Base-by-base conservation (phyloP, 2,888 invertebrate species). In the Julus scandinavius region DNA sequence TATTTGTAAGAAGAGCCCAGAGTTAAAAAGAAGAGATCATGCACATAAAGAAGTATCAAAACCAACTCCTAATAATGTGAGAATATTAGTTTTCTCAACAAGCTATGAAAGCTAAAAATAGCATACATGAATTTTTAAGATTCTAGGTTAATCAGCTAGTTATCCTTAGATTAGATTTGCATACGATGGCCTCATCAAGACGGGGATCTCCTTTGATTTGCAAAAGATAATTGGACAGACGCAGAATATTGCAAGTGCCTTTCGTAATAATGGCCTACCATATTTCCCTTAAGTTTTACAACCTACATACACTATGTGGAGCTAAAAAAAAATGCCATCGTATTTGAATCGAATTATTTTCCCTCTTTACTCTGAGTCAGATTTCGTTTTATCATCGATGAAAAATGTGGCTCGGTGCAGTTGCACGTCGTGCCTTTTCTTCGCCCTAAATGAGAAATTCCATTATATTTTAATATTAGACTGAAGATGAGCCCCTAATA, bases 361-460 rank as follows among this genome's bases (percentile, higher is more conserved):
- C 72, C 72, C 72, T 72, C 72, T 72, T 72, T 72, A 20, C 72
- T 29, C 29, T 20, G 6, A 72, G 72, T 72, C 72, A 72, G 72
- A 72, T 72, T 72, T 72, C 72, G 72, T 72, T 72, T 72, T 72
- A 72, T 72, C 72, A 72, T 72, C 29, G 72, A 72, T 72, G 72
- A 72, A 72, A 72, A 72, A 72, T 72, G 72, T 20, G 72, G 7
- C 72, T 72, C 72, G 20, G 72, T 72, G 72, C 72, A 72, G 72
- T 72, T 72, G 72, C 29, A 29, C 72, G 72, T 29, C 72, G 72
- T 29, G 72, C 72, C 29, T 72, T 72, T 72, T 72, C 72, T 29
- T 72, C 72, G 72, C 72, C 72, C 72, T 72, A 72, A 72, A 72
- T 72, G 72, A 72, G 72, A 72, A 72, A 72, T 72, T 72, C 72